These are phyloP conservation scores for Melopsittacus undulatus DNA, from an alignment of 2,797 vertebrate genomes.

Conservation along the genomic window DNA sequence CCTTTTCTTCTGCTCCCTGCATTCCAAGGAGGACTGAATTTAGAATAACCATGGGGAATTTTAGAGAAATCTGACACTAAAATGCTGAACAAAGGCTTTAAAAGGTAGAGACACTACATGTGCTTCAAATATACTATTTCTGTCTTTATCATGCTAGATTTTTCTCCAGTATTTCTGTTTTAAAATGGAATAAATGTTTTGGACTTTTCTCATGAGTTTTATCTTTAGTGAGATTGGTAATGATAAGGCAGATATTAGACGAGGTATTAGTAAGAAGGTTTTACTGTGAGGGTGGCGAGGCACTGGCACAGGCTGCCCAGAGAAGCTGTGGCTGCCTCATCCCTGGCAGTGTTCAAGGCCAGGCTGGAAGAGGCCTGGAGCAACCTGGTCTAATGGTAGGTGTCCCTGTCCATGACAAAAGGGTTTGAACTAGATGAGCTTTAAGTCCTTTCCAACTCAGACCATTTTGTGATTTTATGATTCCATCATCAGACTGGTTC, in stretches of 20 bases:
- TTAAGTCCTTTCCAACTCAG: not conserved
- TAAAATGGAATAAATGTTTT: not conserved
- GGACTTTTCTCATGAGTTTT: not conserved
- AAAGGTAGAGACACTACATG: not conserved
- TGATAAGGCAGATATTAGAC: not conserved
- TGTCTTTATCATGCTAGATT: not conserved
- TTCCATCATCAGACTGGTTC: not conserved
- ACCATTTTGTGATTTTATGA: not conserved
- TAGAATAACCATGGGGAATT: conserved; percentile 25
- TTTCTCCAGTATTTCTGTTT: not conserved
- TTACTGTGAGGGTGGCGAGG: not conserved
- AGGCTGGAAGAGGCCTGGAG: not conserved
- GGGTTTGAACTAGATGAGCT: not conserved
- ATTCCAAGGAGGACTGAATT: conserved; percentile 45
- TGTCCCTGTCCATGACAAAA: not conserved
- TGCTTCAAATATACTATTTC: not conserved
- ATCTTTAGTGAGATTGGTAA: not conserved
- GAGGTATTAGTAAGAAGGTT: not conserved
- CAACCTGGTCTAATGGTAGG: not conserved
- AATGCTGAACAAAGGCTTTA: not conserved
- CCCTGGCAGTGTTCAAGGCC: not conserved
- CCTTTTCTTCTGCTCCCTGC: conserved; percentile 21
- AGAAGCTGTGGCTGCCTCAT: not conserved
- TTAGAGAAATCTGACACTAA: not conserved
- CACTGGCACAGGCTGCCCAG: not conserved